phyloP scores from a whole-genome alignment of 2,888 invertebrate species.

The Latrodectus elegans region DNA sequence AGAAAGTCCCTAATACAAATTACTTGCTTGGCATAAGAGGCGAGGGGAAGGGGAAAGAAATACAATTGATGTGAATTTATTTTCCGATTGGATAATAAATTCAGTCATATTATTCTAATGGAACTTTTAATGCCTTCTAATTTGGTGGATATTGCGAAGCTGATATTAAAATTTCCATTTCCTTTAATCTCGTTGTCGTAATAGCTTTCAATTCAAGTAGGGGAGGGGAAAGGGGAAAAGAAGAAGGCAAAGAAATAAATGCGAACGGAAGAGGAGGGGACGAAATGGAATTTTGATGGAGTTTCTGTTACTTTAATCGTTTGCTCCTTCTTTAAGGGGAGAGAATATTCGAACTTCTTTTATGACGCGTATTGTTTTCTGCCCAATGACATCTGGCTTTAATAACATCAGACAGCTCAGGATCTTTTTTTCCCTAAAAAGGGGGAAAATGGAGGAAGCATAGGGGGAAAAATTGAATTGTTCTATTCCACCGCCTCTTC shows the following conservation, averaged over 20 bases:
- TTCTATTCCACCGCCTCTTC: constrained; percentile 42
- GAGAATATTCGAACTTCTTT: constrained; percentile 57
- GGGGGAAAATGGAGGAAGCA: not conserved
- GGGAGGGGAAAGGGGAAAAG: not conserved
- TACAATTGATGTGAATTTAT: constrained; percentile 40
- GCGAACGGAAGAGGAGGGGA: constrained; percentile 13
- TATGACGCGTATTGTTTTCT: constrained; percentile 67
- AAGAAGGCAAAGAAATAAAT: constrained; percentile 19
- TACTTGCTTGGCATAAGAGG: no score
- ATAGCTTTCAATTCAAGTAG: not conserved
- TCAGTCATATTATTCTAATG: constrained; percentile 60
- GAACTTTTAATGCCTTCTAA: constrained; percentile 56
- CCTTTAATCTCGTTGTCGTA: constrained; percentile 1
- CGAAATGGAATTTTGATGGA: constrained; percentile 55
- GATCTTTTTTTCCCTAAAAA: constrained; percentile 13
- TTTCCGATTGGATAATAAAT: constrained; percentile 53
- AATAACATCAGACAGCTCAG: constrained; percentile 68
- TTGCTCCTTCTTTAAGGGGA: constrained; percentile 9
- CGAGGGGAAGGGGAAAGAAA: not conserved
- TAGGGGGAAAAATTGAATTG: constrained; percentile 22
- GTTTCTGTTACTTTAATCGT: constrained; percentile 30
- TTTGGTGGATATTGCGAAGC: constrained; percentile 25
- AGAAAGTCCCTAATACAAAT: no score
- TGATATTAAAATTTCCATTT: constrained; percentile 36
- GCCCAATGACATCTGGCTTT: constrained; percentile 67